Percentiles rank a stretch among this genome's conserved stretches.
Evolutionary conservation across 2,888 invertebrate species (phyloP).

Genomic region (Pseudeuparius sepicola): DNA sequence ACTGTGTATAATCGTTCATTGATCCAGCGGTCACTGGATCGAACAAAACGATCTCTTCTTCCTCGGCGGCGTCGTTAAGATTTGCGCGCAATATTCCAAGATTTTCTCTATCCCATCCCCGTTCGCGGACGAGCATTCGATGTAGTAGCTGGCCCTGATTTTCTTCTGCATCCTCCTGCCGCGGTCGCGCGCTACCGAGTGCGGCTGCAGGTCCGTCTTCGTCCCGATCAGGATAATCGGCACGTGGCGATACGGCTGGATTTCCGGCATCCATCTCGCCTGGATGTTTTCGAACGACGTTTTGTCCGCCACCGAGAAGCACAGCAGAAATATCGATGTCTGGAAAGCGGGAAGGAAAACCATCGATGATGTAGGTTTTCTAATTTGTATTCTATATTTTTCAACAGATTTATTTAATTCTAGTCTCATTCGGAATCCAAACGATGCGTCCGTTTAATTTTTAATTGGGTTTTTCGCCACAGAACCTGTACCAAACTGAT

Average conservation of each 20-base stretch:
- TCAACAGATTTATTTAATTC: too few species aligned
- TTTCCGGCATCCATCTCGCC: slow-evolving; percentile 24
- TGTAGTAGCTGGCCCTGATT: slow-evolving; percentile 22
- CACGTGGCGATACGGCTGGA: slow-evolving; percentile 18
- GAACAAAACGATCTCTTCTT: too few species aligned
- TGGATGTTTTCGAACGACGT: slow-evolving; percentile 23
- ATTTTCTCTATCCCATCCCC: slow-evolving; percentile 22
- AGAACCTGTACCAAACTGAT: too few species aligned
- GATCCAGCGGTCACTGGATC: too few species aligned
- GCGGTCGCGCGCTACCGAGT: slow-evolving; percentile 16
- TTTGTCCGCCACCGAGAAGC: slow-evolving; percentile 25
- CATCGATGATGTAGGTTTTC: too few species aligned
- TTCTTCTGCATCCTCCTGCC: slow-evolving; percentile 21
- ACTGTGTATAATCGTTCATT: too few species aligned
- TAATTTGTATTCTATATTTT: too few species aligned
- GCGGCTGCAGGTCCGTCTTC: slow-evolving; percentile 6
- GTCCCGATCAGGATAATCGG: slow-evolving; percentile 25
- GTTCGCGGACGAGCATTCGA: slow-evolving; percentile 26
- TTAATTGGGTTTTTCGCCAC: too few species aligned
- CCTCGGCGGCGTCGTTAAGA: too few species aligned
- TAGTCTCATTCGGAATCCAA: too few species aligned
- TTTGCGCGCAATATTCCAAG: slow-evolving; percentile 13
- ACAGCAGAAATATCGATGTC: slow-evolving; percentile 25
- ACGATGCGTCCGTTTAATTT: too few species aligned
- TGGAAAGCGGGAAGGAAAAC: slow-evolving; percentile 19